A percentile compares a stretch with the other conserved stretches of the same genome.
Conservation (phyloP, 2,888 invertebrate species). For the Phorcus lineatus region DNA sequence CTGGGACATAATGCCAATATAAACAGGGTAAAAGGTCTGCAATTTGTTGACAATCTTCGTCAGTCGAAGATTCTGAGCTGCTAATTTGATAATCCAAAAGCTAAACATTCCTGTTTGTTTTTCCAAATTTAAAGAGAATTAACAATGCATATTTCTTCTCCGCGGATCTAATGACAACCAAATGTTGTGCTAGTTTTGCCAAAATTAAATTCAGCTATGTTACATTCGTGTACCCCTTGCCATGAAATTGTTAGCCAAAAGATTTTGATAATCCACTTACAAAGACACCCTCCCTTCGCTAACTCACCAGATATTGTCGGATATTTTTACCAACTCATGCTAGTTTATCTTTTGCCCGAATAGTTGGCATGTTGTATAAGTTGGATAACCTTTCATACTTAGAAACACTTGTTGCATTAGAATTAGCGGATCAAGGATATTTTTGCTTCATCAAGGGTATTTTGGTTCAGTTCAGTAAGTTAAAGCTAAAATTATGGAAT, state of each 20-base stretch:
- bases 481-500: too few species aligned
- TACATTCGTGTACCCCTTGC: neutral
- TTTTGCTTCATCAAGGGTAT: too few species aligned
- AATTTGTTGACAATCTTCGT: too few species aligned
- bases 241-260: neutral
- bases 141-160: neutral
- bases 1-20: too few species aligned
- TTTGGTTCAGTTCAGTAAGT: too few species aligned
- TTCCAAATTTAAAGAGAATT: neutral
- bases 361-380: too few species aligned
- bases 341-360: neutral
- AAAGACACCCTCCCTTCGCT: neutral
- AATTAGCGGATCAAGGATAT: too few species aligned
- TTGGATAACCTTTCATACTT: too few species aligned
- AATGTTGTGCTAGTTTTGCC: neutral
- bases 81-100: neutral
- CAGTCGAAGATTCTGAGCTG: neutral
- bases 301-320: neutral
- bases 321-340: neutral
- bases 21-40: too few species aligned
- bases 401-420: too few species aligned
- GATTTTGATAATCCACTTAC: neutral
- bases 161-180: neutral
- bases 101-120: neutral
- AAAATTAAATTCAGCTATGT: conserved; percentile 6